Conservation (phyloP, 1,140 invertebrate genomes). For the Monochamus saltuarius region DNA sequence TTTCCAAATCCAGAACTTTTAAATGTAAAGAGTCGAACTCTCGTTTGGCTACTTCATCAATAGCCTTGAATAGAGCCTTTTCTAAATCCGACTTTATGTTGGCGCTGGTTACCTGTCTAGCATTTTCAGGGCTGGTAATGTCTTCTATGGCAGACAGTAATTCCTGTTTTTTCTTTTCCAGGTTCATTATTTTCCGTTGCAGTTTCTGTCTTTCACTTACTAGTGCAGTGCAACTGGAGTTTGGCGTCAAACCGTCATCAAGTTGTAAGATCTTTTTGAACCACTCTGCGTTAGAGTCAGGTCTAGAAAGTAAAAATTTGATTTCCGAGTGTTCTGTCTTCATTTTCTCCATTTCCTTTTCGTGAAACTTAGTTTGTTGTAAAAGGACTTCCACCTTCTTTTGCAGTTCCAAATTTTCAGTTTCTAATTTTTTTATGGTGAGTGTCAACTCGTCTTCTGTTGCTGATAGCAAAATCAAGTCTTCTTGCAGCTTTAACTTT, state of each 20-base stretch:
- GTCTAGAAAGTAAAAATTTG: constrained; percentile 29
- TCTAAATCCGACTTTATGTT: constrained; percentile 21
- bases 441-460: constrained; percentile 4
- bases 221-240: neutral
- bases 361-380: constrained; percentile 11
- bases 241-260: constrained; percentile 17
- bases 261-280: constrained; percentile 26
- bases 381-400: constrained; percentile 22
- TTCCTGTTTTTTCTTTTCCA: constrained; percentile 32
- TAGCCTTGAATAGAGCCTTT: constrained; percentile 6
- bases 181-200: constrained; percentile 25
- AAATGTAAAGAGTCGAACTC: constrained; percentile 27
- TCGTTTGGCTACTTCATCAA: constrained; percentile 7
- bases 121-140: constrained; percentile 14
- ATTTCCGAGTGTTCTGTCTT: constrained; percentile 30
- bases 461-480: constrained; percentile 14
- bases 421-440: neutral
- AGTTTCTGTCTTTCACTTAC: constrained; percentile 23
- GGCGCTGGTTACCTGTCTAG: neutral
- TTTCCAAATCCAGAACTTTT: constrained; percentile 30
- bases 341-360: constrained; percentile 21
- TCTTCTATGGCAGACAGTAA: constrained; percentile 26
- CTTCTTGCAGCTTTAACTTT: constrained; percentile 22
- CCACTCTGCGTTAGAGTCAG: constrained; percentile 26
- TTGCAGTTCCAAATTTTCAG: constrained; percentile 3